Evolutionary conservation across 2,797 vertebrate species (phyloP), one percentile per base, ranked within the genome.

Genomic region (Echeneis naucrates): DNA sequence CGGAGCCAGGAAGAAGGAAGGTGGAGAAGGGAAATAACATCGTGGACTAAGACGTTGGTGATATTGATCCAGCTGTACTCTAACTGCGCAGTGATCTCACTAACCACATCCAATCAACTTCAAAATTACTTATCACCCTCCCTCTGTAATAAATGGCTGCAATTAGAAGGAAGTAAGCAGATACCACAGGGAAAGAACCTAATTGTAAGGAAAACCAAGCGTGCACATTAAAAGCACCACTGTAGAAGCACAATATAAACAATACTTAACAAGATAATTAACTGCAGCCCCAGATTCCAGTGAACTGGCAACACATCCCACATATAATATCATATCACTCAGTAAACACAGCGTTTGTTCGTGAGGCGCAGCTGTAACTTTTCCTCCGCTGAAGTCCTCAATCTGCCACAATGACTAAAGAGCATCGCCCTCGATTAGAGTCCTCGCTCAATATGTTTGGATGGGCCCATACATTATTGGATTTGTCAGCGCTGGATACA

Each of bases 81-180:
- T 61, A 69, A 80, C 62, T 85, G 72, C 51, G 78, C 33, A 14
- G 84, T 90, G 90, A 92, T 78, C 84, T 91, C 85, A 88, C 71
- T 54, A 68, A 76, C 81, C 84, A 80, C 83, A 87, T 83, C 81
- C 78, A 92, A 86, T 92, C 88, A 85, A 82, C 73, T 78, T 68
- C 75, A 77, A 75, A 86, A 80, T 52, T 52, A 83, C 78, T 78
- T 74, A 48, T 37, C 42, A 73, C 74, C 75, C 79, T 63, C 81
- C 81, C 72, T 61, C 42, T 57, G 51, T 57, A 89, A 87, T 75
- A 79, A n/a, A 71, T 54, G 45, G 30, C 42, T 27, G 50, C 57
- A 74, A 81, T 85, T 87, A 83, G 85, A 82, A 52, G 26, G 73
- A 55, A 59, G 75, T 72, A 59, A 38, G 53, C 32, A 74, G 68